These are phyloP conservation scores for Pseudotriccus pelzelni DNA, from an alignment of 2,797 vertebrate species.

Conservation along the genomic window DNA sequence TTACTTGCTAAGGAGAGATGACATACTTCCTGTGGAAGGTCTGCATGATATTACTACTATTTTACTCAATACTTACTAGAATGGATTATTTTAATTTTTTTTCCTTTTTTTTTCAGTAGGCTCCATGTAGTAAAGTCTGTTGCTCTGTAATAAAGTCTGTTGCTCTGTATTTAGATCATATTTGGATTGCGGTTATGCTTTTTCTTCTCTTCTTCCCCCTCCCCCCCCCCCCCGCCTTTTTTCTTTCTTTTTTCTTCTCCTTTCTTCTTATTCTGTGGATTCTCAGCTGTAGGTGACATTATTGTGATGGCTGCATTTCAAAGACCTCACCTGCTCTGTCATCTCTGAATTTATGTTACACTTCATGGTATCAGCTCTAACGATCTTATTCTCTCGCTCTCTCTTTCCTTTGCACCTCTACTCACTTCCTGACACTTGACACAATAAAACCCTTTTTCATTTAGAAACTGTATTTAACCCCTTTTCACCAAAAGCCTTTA, in stretches of 20 bases:
- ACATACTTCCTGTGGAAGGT: not conserved
- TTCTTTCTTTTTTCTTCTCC: not conserved
- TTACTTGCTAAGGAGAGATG: slow-evolving; percentile 6
- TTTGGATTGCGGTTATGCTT: not conserved
- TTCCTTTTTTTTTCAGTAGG: not conserved
- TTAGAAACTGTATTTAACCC: slow-evolving; percentile 77
- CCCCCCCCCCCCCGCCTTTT: too few relatives aligned
- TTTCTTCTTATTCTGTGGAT: slow-evolving; percentile 6
- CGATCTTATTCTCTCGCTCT: slow-evolving; percentile 71
- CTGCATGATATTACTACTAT: not conserved
- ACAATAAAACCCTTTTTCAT: slow-evolving; percentile 77
- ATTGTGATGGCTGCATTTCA: slow-evolving; percentile 36
- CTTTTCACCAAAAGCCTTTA: slow-evolving; percentile 64
- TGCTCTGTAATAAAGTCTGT: not conserved
- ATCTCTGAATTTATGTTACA: slow-evolving; percentile 73
- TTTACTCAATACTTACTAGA: not conserved
- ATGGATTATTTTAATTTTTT: not conserved
- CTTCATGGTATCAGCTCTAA: slow-evolving; percentile 70
- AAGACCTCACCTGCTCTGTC: slow-evolving; percentile 71
- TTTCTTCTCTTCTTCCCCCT: not conserved
- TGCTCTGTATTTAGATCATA: slow-evolving; percentile 12
- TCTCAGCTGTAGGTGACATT: slow-evolving; percentile 59
- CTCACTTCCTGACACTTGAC: slow-evolving; percentile 79
- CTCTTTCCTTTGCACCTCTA: slow-evolving; percentile 74
- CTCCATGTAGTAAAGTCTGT: not conserved